phyloP scores from a whole-genome alignment of 2,113 vertebrate genomes.

The Bombycilla garrulus region DNA sequence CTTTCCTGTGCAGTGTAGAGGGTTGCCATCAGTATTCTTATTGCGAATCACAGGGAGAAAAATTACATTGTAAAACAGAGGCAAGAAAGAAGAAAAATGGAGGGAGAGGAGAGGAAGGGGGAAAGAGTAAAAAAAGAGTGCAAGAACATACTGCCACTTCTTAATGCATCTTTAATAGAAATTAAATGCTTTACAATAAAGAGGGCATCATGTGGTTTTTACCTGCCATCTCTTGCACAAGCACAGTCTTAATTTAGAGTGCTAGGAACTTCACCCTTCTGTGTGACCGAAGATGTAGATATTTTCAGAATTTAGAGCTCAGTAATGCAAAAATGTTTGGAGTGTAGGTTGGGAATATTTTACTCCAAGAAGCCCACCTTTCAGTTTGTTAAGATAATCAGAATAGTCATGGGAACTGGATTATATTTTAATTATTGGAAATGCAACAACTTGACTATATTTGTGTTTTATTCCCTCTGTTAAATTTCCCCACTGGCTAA shows the following conservation, averaged over 20 bases:
- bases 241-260: background rate
- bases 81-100: background rate
- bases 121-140: background rate
- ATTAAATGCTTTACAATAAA: background rate
- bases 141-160: background rate
- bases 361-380: background rate
- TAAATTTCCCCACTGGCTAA: background rate
- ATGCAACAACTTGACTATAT: background rate
- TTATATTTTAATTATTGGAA: background rate
- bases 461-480: background rate
- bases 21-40: background rate
- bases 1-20: background rate
- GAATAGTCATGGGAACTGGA: background rate
- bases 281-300: background rate
- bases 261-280: background rate
- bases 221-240: background rate
- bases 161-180: background rate
- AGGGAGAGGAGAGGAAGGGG: rapidly evolving
- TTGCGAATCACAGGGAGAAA: background rate
- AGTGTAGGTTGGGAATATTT: background rate
- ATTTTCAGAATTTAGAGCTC: background rate
- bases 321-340: background rate
- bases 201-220: background rate
- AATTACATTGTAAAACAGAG: background rate
- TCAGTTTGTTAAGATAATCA: background rate